Evolutionary conservation across 2,797 vertebrate genomes (phyloP), one percentile per base, ranked within the genome.

Genomic region (Chelon labrosus): DNA sequence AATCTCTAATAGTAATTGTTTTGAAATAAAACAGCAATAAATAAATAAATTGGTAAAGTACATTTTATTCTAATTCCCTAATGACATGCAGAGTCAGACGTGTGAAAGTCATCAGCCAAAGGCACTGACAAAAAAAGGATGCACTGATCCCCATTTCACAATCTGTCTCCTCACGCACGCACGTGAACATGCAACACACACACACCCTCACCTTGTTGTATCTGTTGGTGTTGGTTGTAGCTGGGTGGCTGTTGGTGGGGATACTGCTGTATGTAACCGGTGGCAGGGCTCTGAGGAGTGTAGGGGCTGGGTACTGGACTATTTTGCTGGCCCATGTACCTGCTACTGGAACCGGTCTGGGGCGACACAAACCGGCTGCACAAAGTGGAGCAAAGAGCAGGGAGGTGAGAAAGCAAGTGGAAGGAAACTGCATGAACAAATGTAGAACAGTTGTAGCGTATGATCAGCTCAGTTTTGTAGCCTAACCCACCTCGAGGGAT

Each of bases 231-330:
- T 73, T 97, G 94, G 87, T 96, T 96, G 31, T 98, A 99, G 91
- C 95, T 96, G 86, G 97, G 96, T 76, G 96, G 96, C 73, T 93
- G 92, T 85, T 92, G 92, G 84, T 98, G 97, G 79, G 97, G 94
- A 91, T 97, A 99, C 94, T 95, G 96, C 94, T 97, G 96, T 93
- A 98, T 97, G 93, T 97, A 99, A 88, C 96, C 96, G 58, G 97
- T 61, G 54, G 92, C 96, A 85, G 98, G 98, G 25, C 98, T 99
- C 93, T 98, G 97, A 76, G 98, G 98, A 92, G 97, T 96, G 91
- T 99, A 99, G 37, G 97, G 98, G 91, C 97, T 98, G 88, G 97
- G 97, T 88, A 98, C 98, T 79, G 97, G 98, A 93, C 98, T 99
- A 88, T 95, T 97, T 93, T 98, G 97, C 86, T 97, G 97, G 90